These are phyloP conservation scores for Falco peregrinus DNA, from an alignment of 2,797 vertebrate species.

Conservation along the genomic window DNA sequence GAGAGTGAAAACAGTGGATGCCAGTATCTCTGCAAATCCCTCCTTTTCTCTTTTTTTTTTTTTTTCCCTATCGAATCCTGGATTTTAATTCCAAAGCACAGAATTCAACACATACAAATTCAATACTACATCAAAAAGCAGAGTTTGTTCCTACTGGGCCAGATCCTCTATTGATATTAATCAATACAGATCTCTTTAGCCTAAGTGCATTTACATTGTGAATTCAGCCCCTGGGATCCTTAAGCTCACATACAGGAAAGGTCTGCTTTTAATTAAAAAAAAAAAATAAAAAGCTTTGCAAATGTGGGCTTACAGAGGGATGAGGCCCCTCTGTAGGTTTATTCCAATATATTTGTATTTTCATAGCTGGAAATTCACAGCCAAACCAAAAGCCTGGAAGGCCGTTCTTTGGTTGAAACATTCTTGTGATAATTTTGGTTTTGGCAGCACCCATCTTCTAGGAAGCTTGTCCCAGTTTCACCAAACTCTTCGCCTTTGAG, in stretches of 20 bases:
- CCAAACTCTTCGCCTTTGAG: neutral
- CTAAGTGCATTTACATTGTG: constrained; percentile 45
- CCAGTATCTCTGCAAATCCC: neutral
- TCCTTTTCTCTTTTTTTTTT: neutral
- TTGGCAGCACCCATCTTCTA: neutral
- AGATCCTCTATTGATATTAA: constrained; percentile 21
- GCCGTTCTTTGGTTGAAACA: neutral
- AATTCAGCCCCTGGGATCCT: constrained; percentile 42
- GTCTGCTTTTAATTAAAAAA: constrained; percentile 50
- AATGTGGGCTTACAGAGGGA: neutral
- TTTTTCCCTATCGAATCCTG: neutral
- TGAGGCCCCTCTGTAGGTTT: neutral
- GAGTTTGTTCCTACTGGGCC: constrained; percentile 6
- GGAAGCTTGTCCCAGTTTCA: neutral
- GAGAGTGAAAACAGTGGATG: neutral
- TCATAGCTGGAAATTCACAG: neutral
- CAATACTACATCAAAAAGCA: neutral
- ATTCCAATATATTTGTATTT: neutral
- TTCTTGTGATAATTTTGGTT: neutral
- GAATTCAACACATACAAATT: neutral
- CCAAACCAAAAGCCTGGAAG: neutral
- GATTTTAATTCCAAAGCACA: constrained; percentile 33
- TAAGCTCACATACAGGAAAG: constrained; percentile 18
- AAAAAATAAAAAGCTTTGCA: neutral
- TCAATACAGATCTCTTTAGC: constrained; percentile 46